Percentiles rank a stretch among this genome's conserved stretches.
These are phyloP conservation scores for Leptopilina boulardi DNA, from an alignment of 1,140 invertebrate genomes.

Conservation along the genomic window DNA sequence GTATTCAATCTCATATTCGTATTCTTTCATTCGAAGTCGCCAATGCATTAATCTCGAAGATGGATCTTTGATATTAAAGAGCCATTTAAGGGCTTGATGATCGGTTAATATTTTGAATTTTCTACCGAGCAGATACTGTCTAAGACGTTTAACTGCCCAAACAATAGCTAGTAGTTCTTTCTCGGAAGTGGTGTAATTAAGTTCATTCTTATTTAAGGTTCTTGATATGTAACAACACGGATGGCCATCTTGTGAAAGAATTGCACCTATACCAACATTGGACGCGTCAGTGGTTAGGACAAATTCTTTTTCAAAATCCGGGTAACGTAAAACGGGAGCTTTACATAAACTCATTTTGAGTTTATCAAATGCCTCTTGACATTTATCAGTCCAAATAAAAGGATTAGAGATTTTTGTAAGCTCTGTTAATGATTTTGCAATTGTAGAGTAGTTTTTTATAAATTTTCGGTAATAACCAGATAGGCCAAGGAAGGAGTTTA, in stretches of 20 bases:
- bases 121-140: no score
- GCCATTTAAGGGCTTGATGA: no score
- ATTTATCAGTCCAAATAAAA: no score
- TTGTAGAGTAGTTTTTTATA: not conserved
- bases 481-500: not conserved
- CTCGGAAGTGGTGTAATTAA: not conserved
- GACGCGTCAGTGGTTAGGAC: not conserved
- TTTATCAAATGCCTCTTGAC: no score
- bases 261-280: not conserved
- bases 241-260: not conserved
- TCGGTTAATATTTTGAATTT: no score
- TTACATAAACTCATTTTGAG: no score
- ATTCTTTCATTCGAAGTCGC: no score
- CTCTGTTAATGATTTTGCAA: not conserved
- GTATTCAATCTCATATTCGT: no score
- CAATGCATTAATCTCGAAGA: no score
- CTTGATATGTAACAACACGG: not conserved
- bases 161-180: no score
- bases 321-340: slow-evolving; percentile 17
- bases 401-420: not conserved
- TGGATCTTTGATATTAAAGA: no score
- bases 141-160: no score
- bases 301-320: not conserved
- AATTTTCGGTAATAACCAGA: slow-evolving; percentile 16
- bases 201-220: not conserved